phyloP scores from a whole-genome alignment of 2,797 vertebrate genomes.

The Artibeus lituratus region DNA sequence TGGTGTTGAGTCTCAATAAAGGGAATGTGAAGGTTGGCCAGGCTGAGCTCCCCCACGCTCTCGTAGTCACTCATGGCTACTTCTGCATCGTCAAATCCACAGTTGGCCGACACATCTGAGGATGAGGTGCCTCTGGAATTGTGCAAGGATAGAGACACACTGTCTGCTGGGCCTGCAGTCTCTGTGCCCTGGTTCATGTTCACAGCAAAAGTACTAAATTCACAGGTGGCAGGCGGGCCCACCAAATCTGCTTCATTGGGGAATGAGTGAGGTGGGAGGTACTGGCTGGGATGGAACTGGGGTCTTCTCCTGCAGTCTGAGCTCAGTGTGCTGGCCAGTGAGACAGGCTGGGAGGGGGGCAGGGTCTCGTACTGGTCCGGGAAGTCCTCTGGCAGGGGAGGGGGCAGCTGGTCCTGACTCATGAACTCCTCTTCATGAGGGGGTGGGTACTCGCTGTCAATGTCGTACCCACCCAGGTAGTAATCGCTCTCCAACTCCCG shows the following conservation, averaged over 20 bases:
- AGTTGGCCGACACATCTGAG: slow-evolving; percentile 87
- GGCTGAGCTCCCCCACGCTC: slow-evolving; percentile 88
- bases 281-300: slow-evolving; percentile 95
- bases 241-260: slow-evolving; percentile 84
- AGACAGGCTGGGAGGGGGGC: slow-evolving; percentile 83
- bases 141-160: slow-evolving; percentile 84
- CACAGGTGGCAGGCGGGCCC: slow-evolving; percentile 76
- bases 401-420: slow-evolving; percentile 93
- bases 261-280: slow-evolving; percentile 94
- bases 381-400: slow-evolving; percentile 91
- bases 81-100: slow-evolving; percentile 89
- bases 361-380: slow-evolving; percentile 87
- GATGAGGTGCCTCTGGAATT: slow-evolving; percentile 90
- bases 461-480: slow-evolving; percentile 96
- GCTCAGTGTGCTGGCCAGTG: slow-evolving; percentile 89
- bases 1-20: slow-evolving; percentile 92
- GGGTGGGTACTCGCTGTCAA: slow-evolving; percentile 95
- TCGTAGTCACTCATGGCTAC: slow-evolving; percentile 90
- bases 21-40: slow-evolving; percentile 84
- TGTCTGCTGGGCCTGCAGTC: slow-evolving; percentile 83
- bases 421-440: slow-evolving; percentile 94
- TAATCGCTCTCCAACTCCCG: slow-evolving; percentile 95
- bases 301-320: slow-evolving; percentile 86
- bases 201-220: slow-evolving; percentile 84
- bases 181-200: slow-evolving; percentile 81